Percentiles rank a stretch among this genome's conserved stretches.
These are phyloP conservation scores for Serilophus lunatus DNA, from an alignment of 2,113 vertebrate genomes.

Conservation along the genomic window DNA sequence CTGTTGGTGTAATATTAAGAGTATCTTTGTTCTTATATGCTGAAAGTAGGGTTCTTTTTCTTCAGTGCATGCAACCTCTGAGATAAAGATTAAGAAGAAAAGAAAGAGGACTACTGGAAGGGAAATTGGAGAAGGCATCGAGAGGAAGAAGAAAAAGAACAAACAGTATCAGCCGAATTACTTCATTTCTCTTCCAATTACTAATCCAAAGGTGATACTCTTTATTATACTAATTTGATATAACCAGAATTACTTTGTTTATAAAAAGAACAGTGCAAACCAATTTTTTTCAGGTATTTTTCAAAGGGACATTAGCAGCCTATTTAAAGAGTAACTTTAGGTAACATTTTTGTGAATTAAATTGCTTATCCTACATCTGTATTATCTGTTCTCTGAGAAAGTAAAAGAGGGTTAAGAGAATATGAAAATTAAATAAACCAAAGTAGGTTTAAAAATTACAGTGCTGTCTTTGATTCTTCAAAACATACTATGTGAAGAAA, in stretches of 20 bases:
- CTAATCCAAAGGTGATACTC: conserved; percentile 76
- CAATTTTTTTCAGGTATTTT: background rate
- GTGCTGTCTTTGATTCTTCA: background rate
- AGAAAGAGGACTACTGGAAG: conserved; percentile 71
- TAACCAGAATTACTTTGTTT: background rate
- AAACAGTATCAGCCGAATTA: conserved; percentile 84
- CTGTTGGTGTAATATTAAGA: background rate
- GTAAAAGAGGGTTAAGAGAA: no score
- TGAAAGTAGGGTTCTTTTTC: background rate
- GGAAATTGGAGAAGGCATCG: conserved; percentile 74
- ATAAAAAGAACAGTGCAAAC: background rate
- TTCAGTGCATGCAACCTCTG: conserved; percentile 69
- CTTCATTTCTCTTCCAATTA: conserved; percentile 91
- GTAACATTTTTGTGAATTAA: background rate
- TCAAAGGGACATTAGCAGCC: background rate
- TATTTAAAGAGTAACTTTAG: background rate
- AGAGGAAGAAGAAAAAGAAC: conserved; percentile 78
- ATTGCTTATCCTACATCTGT: background rate
- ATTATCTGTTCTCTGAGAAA: background rate
- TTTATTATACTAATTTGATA: background rate
- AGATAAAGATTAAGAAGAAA: conserved; percentile 75
- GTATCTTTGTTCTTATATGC: background rate
- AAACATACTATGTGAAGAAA: background rate
- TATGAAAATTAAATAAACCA: background rate
- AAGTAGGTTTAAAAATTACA: background rate